A percentile compares a stretch with the other conserved stretches of the same genome.
These are phyloP conservation scores for Tenebrosternarchus preto DNA, from an alignment of 2,113 vertebrate species.

Conservation along the genomic window DNA sequence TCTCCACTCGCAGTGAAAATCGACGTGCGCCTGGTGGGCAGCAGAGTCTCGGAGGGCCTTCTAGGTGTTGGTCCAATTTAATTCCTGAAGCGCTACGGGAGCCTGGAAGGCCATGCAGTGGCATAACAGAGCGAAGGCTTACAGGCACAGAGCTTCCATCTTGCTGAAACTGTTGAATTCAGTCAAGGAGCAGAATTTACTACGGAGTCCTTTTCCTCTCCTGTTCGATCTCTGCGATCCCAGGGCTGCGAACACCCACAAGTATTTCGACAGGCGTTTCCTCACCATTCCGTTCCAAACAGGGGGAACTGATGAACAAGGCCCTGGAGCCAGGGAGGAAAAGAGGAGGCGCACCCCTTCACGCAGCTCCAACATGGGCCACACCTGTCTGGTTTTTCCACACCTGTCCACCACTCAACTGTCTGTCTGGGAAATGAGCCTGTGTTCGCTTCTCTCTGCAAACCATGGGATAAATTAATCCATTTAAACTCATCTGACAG, in stretches of 20 bases:
- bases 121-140: not conserved
- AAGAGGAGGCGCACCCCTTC: not conserved
- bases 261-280: constrained; percentile 5
- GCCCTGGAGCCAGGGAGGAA: not conserved
- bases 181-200: constrained; percentile 1
- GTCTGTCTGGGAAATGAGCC: constrained; percentile 2
- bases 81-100: not conserved
- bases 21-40: constrained; percentile 32
- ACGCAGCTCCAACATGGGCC: not conserved
- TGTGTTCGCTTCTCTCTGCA: not conserved
- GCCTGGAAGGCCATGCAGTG: not conserved
- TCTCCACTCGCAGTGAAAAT: constrained; percentile 32
- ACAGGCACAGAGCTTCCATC: not conserved
- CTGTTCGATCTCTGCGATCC: not conserved
- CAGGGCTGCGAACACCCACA: not conserved
- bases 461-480: constrained; percentile 36
- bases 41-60: not conserved
- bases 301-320: constrained; percentile 11
- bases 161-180: not conserved
- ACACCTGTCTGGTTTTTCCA: constrained; percentile 19
- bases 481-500: constrained; percentile 36
- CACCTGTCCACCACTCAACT: constrained; percentile 3
- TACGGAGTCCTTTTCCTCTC: not conserved
- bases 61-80: constrained; percentile 1
- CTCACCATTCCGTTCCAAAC: not conserved